Base-by-base conservation (phyloP, 2,888 invertebrate species). In the Cantharis flavilabris region DNA sequence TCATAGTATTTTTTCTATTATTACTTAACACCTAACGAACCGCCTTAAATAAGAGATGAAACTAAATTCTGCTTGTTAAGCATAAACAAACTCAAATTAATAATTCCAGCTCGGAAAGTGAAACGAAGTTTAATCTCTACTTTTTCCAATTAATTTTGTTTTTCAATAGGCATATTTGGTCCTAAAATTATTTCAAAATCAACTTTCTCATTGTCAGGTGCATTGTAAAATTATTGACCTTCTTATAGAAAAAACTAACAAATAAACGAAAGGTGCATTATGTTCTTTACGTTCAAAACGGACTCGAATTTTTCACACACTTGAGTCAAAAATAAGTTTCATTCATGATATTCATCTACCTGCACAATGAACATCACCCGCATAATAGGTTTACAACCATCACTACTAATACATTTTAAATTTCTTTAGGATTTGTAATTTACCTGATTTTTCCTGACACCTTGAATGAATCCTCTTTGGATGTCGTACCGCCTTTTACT, bases 371-470 rank as follows among this genome's bases (percentile, higher is more conserved):
- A 69, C 62, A 72, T 62, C 75, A 72, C 75, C 73, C 71, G 73
- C 75, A 76, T 30, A 78, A 76, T 75, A 33, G 70, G 30, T 70
- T 69, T 72, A 71, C 49, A 26, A 71, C 75, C 73, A 72, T 71
- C 28, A 30, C 62, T 63, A 49, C 73, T 76, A 78, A 78, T 78
- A 75, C 71, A 73, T 76, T 78, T 78, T 70, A 67, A 78, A 78
- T 78, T 78, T 78, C 73, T 70, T 69, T 78, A 65, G 28, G 73
- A 73, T 72, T 78, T 75, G 78, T 71, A 73, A 72, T 18, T 78
- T 75, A 78, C 78, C 78, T 78, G 78, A 78, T 75, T 76, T 75
- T 72, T 49, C 16, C 71, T 73, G 75, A 73, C 76, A 76, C 70
- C 71, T 70, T 78, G 75, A 78, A 78, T 78, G 73, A 62, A 26